Base-by-base conservation (phyloP, 2,113 vertebrate species). In the Chelonoidis abingdonii region DNA sequence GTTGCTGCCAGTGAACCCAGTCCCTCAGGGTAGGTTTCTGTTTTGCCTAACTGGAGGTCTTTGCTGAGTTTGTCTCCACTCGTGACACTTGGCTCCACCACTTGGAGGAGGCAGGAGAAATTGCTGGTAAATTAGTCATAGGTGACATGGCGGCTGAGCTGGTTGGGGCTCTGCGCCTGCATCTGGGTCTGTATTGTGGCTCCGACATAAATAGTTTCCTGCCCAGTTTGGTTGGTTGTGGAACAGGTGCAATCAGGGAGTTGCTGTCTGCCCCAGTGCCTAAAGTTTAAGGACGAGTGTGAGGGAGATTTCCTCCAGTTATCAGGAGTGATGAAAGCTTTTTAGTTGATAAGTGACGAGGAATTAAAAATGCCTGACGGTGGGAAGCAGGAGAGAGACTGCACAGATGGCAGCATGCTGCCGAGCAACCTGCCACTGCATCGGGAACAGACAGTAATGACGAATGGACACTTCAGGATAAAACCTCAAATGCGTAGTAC, bases 381-480 rank as follows among this genome's bases (percentile, higher is more conserved):
- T 97, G 96, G 95, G 95, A 98, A 97, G 53, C 54, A 53, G 95
- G 95, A 97, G 97, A 97, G 95, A 97, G 96, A 97, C 96, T 1
- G 94, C 97, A 94, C 97, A 97, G 97, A 97, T 97, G 97, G 97
- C 96, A 97, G 88, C 94, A 3, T 79, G 97, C 97, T 97, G 97
- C 97, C 2, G 2, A 97, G 94, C 96, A 98, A 10, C 92, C 93
- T 97, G 97, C 95, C 95, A 53, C 90, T 24, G 84, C 3, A 53
- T 76, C 0, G 49, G 89, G 80, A 95, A 75, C 97, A 94, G 95
- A 65, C 94, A 95, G 95, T 85, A 81, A 83, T 38, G 80, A 57
- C 87, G 56, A 94, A 83, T 14, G 93, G 93, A 80, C 88, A 12
- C 52, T 5, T 0, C 84, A 24, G 83, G 72, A 81, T 83, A 44